phyloP scores from a whole-genome alignment of 2,888 invertebrate genomes.

The Selenia dentaria region DNA sequence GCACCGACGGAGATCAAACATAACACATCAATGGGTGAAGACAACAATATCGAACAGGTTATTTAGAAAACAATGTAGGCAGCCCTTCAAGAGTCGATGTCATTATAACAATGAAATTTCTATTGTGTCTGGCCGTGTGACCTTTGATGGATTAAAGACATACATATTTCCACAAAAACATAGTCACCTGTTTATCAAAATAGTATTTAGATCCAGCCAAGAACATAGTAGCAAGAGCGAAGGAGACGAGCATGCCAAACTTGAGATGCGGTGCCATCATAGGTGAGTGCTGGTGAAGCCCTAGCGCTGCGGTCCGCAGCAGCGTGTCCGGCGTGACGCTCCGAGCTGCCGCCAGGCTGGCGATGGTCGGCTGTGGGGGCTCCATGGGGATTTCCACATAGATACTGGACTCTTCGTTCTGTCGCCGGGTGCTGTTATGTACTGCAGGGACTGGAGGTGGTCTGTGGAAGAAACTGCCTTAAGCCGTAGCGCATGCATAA shows the following conservation, averaged over 20 bases:
- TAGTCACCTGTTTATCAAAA: slow-evolving; percentile 86
- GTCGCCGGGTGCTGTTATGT: slow-evolving; percentile 58
- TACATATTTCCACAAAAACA: too few species aligned
- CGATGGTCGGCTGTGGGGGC: slow-evolving; percentile 72
- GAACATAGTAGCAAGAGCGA: slow-evolving; percentile 88
- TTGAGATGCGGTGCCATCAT: slow-evolving; percentile 86
- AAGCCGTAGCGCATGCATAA: background rate
- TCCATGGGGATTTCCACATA: slow-evolving; percentile 75
- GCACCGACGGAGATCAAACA: too few species aligned
- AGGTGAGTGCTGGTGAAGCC: slow-evolving; percentile 72
- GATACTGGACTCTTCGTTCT: slow-evolving; percentile 66
- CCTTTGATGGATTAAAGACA: too few species aligned
- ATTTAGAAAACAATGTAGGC: too few species aligned
- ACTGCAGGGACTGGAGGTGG: slow-evolving; percentile 60
- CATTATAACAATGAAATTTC: too few species aligned
- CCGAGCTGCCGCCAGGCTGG: slow-evolving; percentile 73
- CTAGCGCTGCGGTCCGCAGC: slow-evolving; percentile 73
- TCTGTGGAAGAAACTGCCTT: slow-evolving; percentile 32
- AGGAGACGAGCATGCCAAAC: slow-evolving; percentile 89
- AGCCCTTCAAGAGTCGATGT: too few species aligned
- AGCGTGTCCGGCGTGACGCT: slow-evolving; percentile 77
- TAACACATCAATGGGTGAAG: too few species aligned
- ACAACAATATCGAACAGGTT: too few species aligned
- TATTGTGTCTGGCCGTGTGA: too few species aligned
- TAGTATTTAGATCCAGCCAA: slow-evolving; percentile 90